Evolutionary conservation across 2,113 vertebrate genomes (phyloP).

Genomic region (Eubucco bourcierii): DNA sequence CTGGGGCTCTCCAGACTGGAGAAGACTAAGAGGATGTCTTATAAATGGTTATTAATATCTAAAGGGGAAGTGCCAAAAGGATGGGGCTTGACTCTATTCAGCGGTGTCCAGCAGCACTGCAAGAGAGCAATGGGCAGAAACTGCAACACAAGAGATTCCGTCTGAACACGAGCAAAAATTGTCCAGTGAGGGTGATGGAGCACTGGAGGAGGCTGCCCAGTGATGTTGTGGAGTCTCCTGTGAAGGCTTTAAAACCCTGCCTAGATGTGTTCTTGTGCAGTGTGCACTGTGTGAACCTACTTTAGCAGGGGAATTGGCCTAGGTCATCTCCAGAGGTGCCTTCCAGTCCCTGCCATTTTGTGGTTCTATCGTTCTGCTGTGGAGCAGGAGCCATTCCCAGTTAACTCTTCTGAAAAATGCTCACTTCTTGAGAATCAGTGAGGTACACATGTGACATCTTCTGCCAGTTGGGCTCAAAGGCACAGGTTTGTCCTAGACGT

Average conservation of each 20-base stretch:
- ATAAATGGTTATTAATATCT: background rate
- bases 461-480: background rate
- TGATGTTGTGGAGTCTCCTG: background rate
- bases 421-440: background rate
- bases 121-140: background rate
- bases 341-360: background rate
- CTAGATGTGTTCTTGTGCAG: background rate
- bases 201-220: background rate
- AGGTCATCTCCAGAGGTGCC: background rate
- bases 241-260: background rate
- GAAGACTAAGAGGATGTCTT: background rate
- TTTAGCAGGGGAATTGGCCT: background rate
- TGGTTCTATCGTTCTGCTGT: background rate
- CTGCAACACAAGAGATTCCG: background rate
- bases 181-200: background rate
- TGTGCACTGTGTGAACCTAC: background rate
- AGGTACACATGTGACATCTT: background rate
- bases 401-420: background rate
- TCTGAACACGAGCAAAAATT: background rate
- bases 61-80: background rate
- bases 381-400: background rate
- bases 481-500: background rate
- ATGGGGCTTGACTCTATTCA: background rate
- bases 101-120: no score
- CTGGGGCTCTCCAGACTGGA: background rate